Percentiles rank a stretch among this genome's conserved stretches.
Evolutionary conservation across 2,888 invertebrate species (phyloP).

Genomic region (Stenodema calcarata): DNA sequence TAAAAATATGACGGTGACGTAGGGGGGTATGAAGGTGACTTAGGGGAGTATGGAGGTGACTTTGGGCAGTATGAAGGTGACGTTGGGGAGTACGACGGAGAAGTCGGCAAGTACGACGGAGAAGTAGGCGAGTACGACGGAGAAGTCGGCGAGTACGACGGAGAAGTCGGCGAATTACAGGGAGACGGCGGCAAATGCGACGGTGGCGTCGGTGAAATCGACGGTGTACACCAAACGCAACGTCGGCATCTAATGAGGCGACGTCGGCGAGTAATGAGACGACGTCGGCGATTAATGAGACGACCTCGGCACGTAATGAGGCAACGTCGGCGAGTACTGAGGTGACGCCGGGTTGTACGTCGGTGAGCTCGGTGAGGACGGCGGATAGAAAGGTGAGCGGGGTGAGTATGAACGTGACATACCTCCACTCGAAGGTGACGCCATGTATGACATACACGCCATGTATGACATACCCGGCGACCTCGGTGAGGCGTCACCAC

Average conservation of each 20-base stretch:
- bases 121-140: constrained; percentile 77
- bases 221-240: constrained; percentile 75
- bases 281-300: constrained; percentile 78
- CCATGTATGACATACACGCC: constrained; percentile 71
- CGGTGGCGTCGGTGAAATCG: constrained; percentile 72
- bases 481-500: constrained; percentile 70
- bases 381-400: constrained; percentile 77
- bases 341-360: constrained; percentile 80
- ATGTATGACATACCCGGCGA: constrained; percentile 83
- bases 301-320: constrained; percentile 78
- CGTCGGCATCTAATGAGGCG: constrained; percentile 75
- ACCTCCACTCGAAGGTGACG: too few relatives aligned
- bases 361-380: constrained; percentile 76
- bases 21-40: constrained; percentile 74
- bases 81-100: constrained; percentile 66
- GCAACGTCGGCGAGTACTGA: constrained; percentile 83
- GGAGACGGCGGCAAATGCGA: constrained; percentile 74
- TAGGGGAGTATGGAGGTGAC: constrained; percentile 76
- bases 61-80: constrained; percentile 79
- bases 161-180: constrained; percentile 66
- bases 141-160: constrained; percentile 66
- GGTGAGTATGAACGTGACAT: too few relatives aligned
- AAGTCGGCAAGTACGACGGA: constrained; percentile 77
- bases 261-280: constrained; percentile 71
- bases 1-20: constrained; percentile 66